Evolutionary conservation across 64 coral and sea anemone species (phyloP), one percentile per base, ranked within the genome.

Genomic region (Acropora yongei): DNA sequence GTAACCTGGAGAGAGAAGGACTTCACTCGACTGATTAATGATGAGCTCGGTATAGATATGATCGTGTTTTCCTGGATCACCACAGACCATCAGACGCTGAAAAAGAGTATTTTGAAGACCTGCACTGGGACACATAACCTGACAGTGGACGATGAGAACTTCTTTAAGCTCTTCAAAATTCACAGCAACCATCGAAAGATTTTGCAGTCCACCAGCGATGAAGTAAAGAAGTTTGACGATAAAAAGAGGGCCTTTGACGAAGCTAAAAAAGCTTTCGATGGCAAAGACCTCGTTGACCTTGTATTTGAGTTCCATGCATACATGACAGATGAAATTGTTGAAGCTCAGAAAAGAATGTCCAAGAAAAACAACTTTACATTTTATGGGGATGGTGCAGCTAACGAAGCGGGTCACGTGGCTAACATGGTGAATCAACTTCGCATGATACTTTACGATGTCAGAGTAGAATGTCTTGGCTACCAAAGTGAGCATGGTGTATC

Each of bases 381-480:
- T 88, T 8, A 53, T 41, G 86, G 86, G 55, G 86, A 88, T 75
- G 86, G 86, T 88, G 86, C 86, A 19, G 86, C 86, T 19, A 88
- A 88, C 75, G 86, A 88, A 39, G 86, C 86, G 57, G 86, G 68
- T 51, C 86, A 88, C 68, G 47, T 88, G 53, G 86, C 86, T 19
- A 88, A 88, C 68, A 88, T 88, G 86, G 86, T 76, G 48, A 88
- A 88, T 88, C 86, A 88, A 88, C 86, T 88, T 41, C 86, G 63
- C 65, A 50, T 87, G 85, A 18, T 87, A 7, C 85, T 87, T 2
- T 87, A 71, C 85, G 60, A 87, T 75, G 75, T 87, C 68, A 87
- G 85, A 87, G 75, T 68, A 9, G 85, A 87, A 87, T 87, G 85
- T 75, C 68, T 87, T 53, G 68, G 47, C 74, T 87, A 87, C 45